These are phyloP conservation scores for Cryptophagus acutangulus DNA, from an alignment of 2,888 invertebrate species.

Conservation along the genomic window DNA sequence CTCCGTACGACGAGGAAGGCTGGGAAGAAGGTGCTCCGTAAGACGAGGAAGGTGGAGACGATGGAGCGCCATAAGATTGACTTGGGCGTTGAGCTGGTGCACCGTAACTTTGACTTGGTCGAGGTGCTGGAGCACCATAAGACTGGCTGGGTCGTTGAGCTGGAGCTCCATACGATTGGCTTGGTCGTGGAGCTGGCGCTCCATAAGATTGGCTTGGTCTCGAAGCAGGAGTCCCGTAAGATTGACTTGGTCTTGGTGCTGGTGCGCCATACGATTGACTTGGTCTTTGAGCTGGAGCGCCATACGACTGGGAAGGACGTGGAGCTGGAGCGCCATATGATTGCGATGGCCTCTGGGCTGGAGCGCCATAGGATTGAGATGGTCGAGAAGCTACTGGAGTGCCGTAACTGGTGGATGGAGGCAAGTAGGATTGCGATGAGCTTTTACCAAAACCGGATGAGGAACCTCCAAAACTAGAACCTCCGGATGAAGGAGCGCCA, in stretches of 20 bases:
- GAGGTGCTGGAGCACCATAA: conserved; percentile 40
- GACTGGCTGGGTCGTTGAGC: too few relatives aligned
- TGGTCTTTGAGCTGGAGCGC: conserved; percentile 37
- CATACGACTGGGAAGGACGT: conserved; percentile 41
- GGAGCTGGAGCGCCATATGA: conserved; percentile 26
- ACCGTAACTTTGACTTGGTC: conserved; percentile 45
- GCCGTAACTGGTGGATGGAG: conserved; percentile 38
- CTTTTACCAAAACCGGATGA: conserved; percentile 15
- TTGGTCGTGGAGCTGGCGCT: conserved; percentile 36
- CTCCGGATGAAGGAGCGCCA: conserved; percentile 5
- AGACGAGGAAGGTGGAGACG: conserved; percentile 26
- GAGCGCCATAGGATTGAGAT: conserved; percentile 47
- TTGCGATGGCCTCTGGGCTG: conserved; percentile 44
- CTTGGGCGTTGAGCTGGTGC: conserved; percentile 41
- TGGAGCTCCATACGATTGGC: conserved; percentile 37
- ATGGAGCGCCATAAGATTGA: conserved; percentile 46
- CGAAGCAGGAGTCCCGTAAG: background rate
- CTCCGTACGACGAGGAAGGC: conserved; percentile 17
- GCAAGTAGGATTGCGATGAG: conserved; percentile 24
- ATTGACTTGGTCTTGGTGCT: conserved; percentile 2
- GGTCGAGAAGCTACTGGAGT: conserved; percentile 46
- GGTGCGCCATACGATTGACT: conserved; percentile 14
- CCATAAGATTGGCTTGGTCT: conserved; percentile 24
- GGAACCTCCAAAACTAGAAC: conserved; percentile 20
- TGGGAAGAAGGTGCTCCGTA: conserved; percentile 20